These are phyloP conservation scores for Yoshiicerus persimilis DNA, from an alignment of 1,140 invertebrate genomes.

Conservation along the genomic window DNA sequence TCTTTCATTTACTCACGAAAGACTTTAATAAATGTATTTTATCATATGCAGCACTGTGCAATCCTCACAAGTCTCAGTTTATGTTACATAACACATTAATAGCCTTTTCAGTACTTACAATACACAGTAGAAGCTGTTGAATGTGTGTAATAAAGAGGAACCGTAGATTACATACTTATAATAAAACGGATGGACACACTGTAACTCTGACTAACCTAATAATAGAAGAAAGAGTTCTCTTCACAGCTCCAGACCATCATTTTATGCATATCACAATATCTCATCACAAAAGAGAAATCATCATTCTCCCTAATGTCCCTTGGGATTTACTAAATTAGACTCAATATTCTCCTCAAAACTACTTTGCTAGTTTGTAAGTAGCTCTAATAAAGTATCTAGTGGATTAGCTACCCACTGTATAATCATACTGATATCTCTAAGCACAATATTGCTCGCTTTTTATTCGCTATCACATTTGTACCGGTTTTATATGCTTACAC, in stretches of 20 bases:
- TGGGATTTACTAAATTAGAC: slow-evolving; percentile 3
- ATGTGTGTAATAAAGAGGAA: background rate
- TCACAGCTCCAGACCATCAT: background rate
- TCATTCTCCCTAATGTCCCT: slow-evolving; percentile 8
- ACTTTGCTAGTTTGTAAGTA: background rate
- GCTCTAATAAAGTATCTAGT: background rate
- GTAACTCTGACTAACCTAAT: no score
- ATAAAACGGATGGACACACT: no score
- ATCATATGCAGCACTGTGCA: background rate
- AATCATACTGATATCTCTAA: background rate
- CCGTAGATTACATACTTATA: no score
- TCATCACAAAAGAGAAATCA: background rate
- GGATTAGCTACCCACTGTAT: background rate
- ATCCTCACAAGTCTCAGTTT: no score
- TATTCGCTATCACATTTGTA: no score
- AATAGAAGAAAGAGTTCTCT: background rate
- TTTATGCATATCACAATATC: background rate
- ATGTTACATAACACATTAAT: background rate
- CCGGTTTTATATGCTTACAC: no score
- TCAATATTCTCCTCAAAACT: background rate
- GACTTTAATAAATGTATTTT: background rate
- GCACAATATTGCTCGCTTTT: no score
- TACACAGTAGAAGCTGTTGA: background rate
- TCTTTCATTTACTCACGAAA: background rate
- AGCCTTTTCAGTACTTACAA: background rate